phyloP scores from a whole-genome alignment of 37 sponge, comb jelly and placozoan genomes.

The Geodia barretti region DNA sequence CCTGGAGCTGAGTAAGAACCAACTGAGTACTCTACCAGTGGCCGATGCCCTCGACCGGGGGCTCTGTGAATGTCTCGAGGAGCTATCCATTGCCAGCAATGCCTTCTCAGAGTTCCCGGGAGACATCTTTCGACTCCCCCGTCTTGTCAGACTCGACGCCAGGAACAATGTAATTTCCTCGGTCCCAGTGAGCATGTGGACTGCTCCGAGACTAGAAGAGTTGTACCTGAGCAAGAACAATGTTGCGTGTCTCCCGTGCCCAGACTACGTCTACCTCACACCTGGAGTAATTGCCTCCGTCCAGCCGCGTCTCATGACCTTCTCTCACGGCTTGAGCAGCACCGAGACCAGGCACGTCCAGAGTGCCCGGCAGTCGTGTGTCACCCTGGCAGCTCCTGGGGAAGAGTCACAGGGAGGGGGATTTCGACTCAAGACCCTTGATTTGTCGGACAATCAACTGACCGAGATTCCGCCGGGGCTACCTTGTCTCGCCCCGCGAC shows the following conservation, averaged over 20 bases:
- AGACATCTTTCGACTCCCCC: slow-evolving; percentile 44
- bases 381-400: not conserved
- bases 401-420: not conserved
- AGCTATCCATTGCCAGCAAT: slow-evolving; percentile 47
- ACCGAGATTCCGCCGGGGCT: slow-evolving; percentile 37
- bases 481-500: slow-evolving; percentile 61
- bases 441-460: slow-evolving; percentile 58
- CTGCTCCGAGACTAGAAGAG: slow-evolving; percentile 25
- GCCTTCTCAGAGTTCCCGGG: slow-evolving; percentile 31
- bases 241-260: slow-evolving; percentile 43
- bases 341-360: not conserved
- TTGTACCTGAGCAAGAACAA: slow-evolving; percentile 47
- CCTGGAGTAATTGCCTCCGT: not conserved
- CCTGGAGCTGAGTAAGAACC: slow-evolving; percentile 50
- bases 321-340: not conserved
- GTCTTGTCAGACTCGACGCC: slow-evolving; percentile 26
- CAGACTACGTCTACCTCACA: not conserved
- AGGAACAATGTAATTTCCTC: slow-evolving; percentile 33
- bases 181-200: slow-evolving; percentile 55
- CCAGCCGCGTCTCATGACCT: too few species aligned
- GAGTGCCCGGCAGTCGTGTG: not conserved
- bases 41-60: not conserved
- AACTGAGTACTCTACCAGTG: slow-evolving; percentile 28
- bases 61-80: slow-evolving; percentile 15
- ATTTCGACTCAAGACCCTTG: slow-evolving; percentile 27